These are phyloP conservation scores for Drosophila macrothrix DNA, from an alignment of 2,888 invertebrate genomes.

Conservation along the genomic window DNA sequence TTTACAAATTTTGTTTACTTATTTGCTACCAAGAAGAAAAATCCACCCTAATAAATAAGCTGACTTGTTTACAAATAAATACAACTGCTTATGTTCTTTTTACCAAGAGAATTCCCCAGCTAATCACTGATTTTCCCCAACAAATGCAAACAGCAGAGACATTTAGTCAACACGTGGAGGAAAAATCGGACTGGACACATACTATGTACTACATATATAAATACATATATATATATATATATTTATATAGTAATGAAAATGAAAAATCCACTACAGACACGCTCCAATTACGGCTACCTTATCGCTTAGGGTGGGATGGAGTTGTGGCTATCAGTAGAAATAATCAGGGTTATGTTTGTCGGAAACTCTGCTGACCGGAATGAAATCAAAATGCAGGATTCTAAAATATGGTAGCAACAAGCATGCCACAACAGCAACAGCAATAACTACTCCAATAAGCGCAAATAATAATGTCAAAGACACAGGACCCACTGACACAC, in stretches of 20 bases:
- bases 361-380: constrained; percentile 30
- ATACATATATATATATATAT: neutral
- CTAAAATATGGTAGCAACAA: constrained; percentile 60
- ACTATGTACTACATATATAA: neutral
- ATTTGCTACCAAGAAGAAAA: neutral
- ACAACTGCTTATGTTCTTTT: neutral
- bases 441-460: constrained; percentile 14
- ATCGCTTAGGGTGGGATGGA: neutral
- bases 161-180: constrained; percentile 36
- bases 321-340: constrained; percentile 28
- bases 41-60: neutral
- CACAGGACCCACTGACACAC: constrained; percentile 2
- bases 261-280: constrained; percentile 18
- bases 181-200: neutral
- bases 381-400: constrained; percentile 63
- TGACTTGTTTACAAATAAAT: neutral
- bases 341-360: constrained; percentile 38
- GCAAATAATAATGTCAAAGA: constrained; percentile 19
- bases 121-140: constrained; percentile 30
- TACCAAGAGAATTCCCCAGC: constrained; percentile 6
- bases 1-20: neutral
- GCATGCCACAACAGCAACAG: constrained; percentile 19
- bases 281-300: constrained; percentile 6
- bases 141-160: constrained; percentile 18
- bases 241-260: neutral